These are phyloP conservation scores for Agrotis ipsilon DNA, from an alignment of 2,888 invertebrate species.

Conservation along the genomic window DNA sequence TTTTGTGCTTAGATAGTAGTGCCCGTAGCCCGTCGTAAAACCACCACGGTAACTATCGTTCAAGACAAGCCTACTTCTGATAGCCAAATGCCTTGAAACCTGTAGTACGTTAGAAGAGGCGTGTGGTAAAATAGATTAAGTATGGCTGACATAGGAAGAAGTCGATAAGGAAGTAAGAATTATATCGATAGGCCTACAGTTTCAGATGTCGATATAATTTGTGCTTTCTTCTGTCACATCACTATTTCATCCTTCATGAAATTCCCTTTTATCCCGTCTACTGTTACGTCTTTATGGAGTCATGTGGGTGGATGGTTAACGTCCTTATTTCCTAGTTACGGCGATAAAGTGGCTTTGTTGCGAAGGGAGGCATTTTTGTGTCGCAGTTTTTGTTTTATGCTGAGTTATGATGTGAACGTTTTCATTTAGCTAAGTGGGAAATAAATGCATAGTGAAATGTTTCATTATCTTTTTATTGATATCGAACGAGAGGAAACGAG, in stretches of 20 bases:
- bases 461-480: no score
- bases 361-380: conserved; percentile 13
- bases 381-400: conserved; percentile 17
- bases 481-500: no score
- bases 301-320: conserved; percentile 45
- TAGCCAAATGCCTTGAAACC: no score
- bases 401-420: background rate
- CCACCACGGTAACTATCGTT: no score
- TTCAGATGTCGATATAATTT: conserved; percentile 12
- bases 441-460: background rate
- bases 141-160: no score
- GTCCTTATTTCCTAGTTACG: conserved; percentile 32
- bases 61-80: no score
- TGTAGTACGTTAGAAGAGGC: no score
- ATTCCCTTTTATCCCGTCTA: conserved; percentile 36
- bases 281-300: conserved; percentile 38
- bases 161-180: background rate
- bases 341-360: conserved; percentile 48
- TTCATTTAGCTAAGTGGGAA: background rate
- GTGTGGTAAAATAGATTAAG: no score
- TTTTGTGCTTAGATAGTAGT: no score
- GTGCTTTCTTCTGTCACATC: conserved; percentile 21
- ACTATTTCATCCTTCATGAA: conserved; percentile 36
- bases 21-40: no score
- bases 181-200: background rate